A percentile compares a stretch with the other conserved stretches of the same genome.
These are phyloP conservation scores for Belonocnema kinseyi DNA, from an alignment of 1,140 invertebrate species.

Conservation along the genomic window DNA sequence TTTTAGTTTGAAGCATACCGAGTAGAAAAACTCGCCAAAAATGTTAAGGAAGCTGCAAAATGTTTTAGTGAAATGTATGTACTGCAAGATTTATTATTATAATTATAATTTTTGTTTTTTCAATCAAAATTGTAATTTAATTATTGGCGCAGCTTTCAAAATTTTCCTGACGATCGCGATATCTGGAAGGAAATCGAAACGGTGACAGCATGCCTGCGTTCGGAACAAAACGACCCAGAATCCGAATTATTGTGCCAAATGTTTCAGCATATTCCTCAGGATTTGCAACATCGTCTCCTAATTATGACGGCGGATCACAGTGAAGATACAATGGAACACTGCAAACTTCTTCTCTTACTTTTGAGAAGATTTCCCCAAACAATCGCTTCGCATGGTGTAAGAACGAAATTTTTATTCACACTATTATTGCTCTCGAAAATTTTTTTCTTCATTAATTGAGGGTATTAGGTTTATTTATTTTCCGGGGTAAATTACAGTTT, in stretches of 20 bases:
- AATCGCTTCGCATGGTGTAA: conserved; percentile 85
- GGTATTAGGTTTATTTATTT: too few species aligned
- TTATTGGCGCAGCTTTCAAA: conserved; percentile 75
- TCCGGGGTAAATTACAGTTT: too few species aligned
- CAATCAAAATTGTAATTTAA: background rate
- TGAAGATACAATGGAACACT: conserved; percentile 91
- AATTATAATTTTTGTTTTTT: background rate
- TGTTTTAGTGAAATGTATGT: conserved; percentile 84
- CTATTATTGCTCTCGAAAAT: background rate
- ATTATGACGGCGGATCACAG: conserved; percentile 89
- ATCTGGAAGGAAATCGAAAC: conserved; percentile 89
- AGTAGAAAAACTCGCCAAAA: conserved; percentile 86
- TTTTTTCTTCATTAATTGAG: too few species aligned
- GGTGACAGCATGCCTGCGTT: conserved; percentile 84
- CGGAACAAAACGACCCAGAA: conserved; percentile 76
- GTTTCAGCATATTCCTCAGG: conserved; percentile 82
- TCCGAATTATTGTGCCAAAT: conserved; percentile 79
- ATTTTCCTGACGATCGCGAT: conserved; percentile 79
- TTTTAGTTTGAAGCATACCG: conserved; percentile 86
- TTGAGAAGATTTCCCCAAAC: conserved; percentile 88
- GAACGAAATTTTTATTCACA: conserved; percentile 47
- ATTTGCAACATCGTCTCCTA: conserved; percentile 85
- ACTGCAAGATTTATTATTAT: conserved; percentile 18
- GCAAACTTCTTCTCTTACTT: conserved; percentile 85
- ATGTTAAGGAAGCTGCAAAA: conserved; percentile 88